Evolutionary conservation across 2,113 vertebrate genomes (phyloP), one percentile per base, ranked within the genome.

Genomic region (Romanogobio albipinnatus): DNA sequence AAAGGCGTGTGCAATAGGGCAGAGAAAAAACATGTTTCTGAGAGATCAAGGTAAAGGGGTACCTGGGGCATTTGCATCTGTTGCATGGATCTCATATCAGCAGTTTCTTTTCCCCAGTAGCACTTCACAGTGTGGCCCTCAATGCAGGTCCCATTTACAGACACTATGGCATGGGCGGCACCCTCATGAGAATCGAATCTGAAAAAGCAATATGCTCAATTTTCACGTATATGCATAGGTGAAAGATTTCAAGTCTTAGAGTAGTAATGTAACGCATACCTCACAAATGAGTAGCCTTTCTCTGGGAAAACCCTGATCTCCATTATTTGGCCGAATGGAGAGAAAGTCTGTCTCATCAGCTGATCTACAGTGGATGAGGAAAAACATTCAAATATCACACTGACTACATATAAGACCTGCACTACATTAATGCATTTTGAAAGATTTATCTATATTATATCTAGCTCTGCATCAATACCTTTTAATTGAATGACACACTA

Each of bases 321-420:
- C 98, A 99, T 95, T 91, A 99, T 98, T 93, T 97, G 98, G 82
- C 98, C 98, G 77, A 99, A 99, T 7, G 96, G 96, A 24, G 97
- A 97, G 91, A 99, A 99, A 61, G 98, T 99, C 95, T 98, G 98
- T 90, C 98, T 97, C 98, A 99, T 99, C 78, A 99, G 94, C 95
- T 99, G 98, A 89, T 99, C 98, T 99, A 92, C 15, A 93, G 86
- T 4, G 2, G 3, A 87, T 53, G 39, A 88, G 84, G 84, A 86
- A 71, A 91, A 24, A 43, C n/a, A 36, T 83, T 56, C 0, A 84
- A 17, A 85, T 10, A 17, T n/a, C 24, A 51, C 4, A 56, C 53
- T 56, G 53, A 56, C 53, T 22, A 6, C 53, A 22, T 56, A 22
- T 3, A 56, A 56, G 53, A 22, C 3, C 17, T 56, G 53, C 53